phyloP scores from a whole-genome alignment of 2,888 invertebrate species.

The Tenodera sinensis region DNA sequence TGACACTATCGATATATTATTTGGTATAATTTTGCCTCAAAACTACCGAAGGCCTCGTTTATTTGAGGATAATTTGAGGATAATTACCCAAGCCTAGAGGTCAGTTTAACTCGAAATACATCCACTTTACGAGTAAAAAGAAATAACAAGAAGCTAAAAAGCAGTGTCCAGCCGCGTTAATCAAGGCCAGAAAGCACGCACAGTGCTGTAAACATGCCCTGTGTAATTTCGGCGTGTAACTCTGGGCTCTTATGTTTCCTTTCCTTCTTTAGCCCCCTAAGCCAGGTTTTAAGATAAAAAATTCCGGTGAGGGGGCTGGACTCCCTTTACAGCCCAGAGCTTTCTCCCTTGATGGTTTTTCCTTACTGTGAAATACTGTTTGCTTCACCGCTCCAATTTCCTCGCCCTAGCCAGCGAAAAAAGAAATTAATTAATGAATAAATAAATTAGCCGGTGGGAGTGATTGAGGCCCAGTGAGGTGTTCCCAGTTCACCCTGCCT shows the following conservation, averaged over 20 bases:
- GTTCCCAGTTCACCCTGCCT: background rate
- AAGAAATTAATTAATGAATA: slow-evolving; percentile 51
- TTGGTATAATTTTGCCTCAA: no score
- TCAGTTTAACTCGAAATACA: background rate
- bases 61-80: background rate
- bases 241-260: background rate
- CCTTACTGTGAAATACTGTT: slow-evolving; percentile 9
- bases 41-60: no score
- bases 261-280: background rate
- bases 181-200: background rate
- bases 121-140: no score
- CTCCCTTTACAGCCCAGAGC: slow-evolving; percentile 11
- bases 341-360: slow-evolving; percentile 11
- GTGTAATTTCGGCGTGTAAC: background rate
- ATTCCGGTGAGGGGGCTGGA: background rate
- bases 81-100: background rate
- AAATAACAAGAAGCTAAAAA: background rate
- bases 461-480: background rate
- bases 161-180: background rate
- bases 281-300: slow-evolving; percentile 10
- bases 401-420: slow-evolving; percentile 32
- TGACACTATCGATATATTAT: no score
- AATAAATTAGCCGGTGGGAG: slow-evolving; percentile 38
- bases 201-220: background rate
- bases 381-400: background rate